Evolutionary conservation across 1,140 invertebrate species (phyloP).

Genomic region (Episyrphus balteatus): DNA sequence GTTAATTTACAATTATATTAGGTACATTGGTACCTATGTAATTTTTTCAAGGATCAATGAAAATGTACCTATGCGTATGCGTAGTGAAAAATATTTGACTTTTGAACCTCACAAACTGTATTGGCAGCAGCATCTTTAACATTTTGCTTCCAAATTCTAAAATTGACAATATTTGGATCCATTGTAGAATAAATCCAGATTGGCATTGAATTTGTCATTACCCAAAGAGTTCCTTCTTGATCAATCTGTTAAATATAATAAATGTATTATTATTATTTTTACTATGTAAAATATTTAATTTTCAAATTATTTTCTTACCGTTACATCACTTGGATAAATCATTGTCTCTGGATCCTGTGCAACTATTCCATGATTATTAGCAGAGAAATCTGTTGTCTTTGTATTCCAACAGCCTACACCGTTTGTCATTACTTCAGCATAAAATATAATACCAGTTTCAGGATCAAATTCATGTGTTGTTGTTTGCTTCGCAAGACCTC

Average conservation of each 20-base stretch:
- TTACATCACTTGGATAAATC: conserved; percentile 49
- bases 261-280: too few species aligned
- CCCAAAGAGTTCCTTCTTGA: conserved; percentile 44
- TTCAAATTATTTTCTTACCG: conserved; percentile 23
- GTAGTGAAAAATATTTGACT: too few species aligned
- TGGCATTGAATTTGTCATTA: conserved; percentile 48
- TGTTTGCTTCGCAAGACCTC: conserved; percentile 48
- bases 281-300: neutral
- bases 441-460: conserved; percentile 48
- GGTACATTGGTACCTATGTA: too few species aligned
- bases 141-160: conserved; percentile 40
- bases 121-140: conserved; percentile 16
- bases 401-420: conserved; percentile 62
- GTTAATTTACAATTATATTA: too few species aligned
- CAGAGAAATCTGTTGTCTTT: conserved; percentile 33
- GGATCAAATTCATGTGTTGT: conserved; percentile 49
- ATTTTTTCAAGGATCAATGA: too few species aligned
- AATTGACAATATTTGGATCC: conserved; percentile 45
- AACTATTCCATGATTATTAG: conserved; percentile 45
- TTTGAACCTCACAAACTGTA: conserved; percentile 28
- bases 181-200: conserved; percentile 46
- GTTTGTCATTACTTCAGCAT: conserved; percentile 52
- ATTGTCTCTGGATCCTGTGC: conserved; percentile 44
- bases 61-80: too few species aligned
- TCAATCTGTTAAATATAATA: conserved; percentile 35